Evolutionary conservation across 2,888 invertebrate species (phyloP), one percentile per base, ranked within the genome.

Genomic region (Ophioninae sp.): DNA sequence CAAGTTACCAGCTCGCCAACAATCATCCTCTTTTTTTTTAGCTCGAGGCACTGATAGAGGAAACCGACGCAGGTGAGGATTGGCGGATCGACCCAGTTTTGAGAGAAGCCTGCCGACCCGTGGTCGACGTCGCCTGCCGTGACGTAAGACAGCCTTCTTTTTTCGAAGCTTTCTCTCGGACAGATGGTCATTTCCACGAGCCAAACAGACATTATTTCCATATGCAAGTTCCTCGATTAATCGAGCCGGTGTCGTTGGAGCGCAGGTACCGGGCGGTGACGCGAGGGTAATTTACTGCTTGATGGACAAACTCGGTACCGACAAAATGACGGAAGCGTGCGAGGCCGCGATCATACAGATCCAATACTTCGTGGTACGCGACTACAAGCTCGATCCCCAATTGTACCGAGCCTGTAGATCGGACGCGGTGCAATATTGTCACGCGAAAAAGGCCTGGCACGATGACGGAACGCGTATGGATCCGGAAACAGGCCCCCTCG

Each of bases 311-410:
- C 94, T 99, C 71, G 97, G 97, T 59, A 96, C 96, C 1, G 95
- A 95, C 79, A 94, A 95, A 63, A 99, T 99, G 98, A 96, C 95
- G 0, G 95, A 95, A 81, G 96, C 96, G 20, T 99, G 99, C 94
- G 98, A 98, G 94, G 95, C 96, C 85, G 97, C 98, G 9, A 94
- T 99, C 64, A 94, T 99, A 82, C 98, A 99, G 93, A 98, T 99
- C 89, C 99, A 99, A 91, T 99, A 99, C 93, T 99, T 99, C 93
- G 96, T 99, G 84, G 97, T 98, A 0, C 95, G 99, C 88, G 98
- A 99, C 93, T 99, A 98, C 92, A 98, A 97, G 89, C 93, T 99
- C 68, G 98, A 99, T 93, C 97, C 98, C 0, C 96, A 96, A 87
- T 93, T 99, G 64, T 99, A 97, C 91, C 95, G 96, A 90, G 96